Base-by-base conservation (phyloP, 1,140 invertebrate species). In the Octopus sinensis region DNA sequence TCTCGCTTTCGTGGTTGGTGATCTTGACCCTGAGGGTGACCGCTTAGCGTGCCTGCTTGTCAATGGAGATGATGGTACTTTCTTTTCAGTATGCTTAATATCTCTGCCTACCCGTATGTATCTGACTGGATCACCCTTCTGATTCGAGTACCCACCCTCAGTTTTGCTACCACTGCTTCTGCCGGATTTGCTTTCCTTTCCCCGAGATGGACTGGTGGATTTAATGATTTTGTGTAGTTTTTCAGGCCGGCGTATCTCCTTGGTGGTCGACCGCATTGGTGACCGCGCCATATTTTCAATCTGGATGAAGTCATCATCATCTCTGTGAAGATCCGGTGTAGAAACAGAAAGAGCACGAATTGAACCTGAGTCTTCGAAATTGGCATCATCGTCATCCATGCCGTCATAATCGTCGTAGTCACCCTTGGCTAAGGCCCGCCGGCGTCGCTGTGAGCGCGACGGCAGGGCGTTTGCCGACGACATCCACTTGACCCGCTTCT, bases 11-110 rank as follows among this genome's bases (percentile, higher is more conserved):
- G 76, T 13, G n/a, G n/a, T 43, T 23, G 76, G 76, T 5, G 76
- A 77, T 77, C 76, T 77, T 5, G 76, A 77, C 43, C 76, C 51
- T 17, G 52, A 77, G 13, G 68, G 68, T 23, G 68, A 71, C 30
- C 13, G 30, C 17, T 71, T 5, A 71, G 17, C 13, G 12, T 71
- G 68, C 68, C 68, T 71, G 13, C 30, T 13, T 5, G 68, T 13
- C 30, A 23, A 71, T 5, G 68, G 68, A 5, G 68, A 71, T 13
- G 68, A 7, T 23, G 23, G 23, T 23, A 23, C 23, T 23, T 71
- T 71, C 12, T 71, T 71, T 71, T 23, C 68, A n/a, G 68, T 71
- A 5, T 71, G 68, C 12, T 71, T 71, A 4, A 71, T 23, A 71
- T 71, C 68, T 71, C 30, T 71, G 13, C 68, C 30, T 71, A 71